A percentile compares a stretch with the other conserved stretches of the same genome.
Conservation (phyloP, 2,113 vertebrate species). For the Brachyhypopomus gauderio region DNA sequence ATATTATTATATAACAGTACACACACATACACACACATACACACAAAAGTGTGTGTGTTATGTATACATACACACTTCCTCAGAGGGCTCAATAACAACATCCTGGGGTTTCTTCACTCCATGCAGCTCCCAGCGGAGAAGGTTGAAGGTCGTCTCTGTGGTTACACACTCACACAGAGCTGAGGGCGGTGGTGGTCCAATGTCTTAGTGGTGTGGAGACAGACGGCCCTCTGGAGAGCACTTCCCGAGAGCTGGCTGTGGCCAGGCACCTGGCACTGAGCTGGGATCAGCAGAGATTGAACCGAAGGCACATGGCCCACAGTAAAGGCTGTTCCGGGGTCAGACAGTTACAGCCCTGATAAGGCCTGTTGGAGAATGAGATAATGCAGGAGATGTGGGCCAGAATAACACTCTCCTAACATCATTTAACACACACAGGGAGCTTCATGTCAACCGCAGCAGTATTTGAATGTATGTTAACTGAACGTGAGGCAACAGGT, state of each 20-base stretch:
- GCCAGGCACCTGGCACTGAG: constrained; percentile 41
- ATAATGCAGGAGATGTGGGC: constrained; percentile 8
- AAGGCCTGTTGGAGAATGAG: constrained; percentile 35
- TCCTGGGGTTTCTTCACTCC: constrained; percentile 41
- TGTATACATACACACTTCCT: constrained; percentile 25
- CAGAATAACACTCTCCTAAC: constrained; percentile 9
- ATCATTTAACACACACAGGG: constrained; percentile 1
- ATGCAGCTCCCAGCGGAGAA: constrained; percentile 46
- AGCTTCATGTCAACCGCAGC: background rate
- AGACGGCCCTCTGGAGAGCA: constrained; percentile 41
- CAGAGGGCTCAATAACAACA: constrained; percentile 22
- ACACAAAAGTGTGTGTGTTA: background rate
- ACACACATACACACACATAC: constrained; percentile 31
- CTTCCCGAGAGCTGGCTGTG: constrained; percentile 24
- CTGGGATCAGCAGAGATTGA: constrained; percentile 24
- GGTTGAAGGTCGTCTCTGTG: constrained; percentile 30
- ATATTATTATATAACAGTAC: background rate
- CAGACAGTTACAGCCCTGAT: constrained; percentile 42
- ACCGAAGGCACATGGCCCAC: constrained; percentile 4
- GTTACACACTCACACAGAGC: constrained; percentile 39
- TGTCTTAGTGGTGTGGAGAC: constrained; percentile 42
- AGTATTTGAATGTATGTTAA: constrained; percentile 22
- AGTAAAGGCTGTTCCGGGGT: constrained; percentile 16
- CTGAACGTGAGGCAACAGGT: background rate
- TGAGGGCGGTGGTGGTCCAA: constrained; percentile 32